Evolutionary conservation across 1,140 invertebrate species (phyloP).

Genomic region (Streblospio benedicti): DNA sequence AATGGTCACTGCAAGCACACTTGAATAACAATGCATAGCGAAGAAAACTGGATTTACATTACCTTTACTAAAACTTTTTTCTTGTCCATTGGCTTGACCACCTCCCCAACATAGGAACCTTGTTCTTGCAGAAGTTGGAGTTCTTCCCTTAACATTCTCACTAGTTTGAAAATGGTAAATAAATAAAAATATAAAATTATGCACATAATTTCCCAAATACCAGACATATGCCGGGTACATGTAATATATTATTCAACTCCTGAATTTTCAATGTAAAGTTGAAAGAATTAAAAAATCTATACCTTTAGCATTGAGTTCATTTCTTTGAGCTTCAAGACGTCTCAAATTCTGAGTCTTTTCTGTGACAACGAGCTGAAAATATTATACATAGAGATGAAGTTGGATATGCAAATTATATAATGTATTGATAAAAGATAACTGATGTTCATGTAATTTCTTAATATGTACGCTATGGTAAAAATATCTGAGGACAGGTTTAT

Average conservation of each 20-base stretch:
- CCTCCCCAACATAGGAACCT: constrained; percentile 98
- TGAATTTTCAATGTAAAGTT: background rate
- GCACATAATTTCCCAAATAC: too few species aligned
- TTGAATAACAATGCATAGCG: too few species aligned
- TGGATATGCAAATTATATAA: too few species aligned
- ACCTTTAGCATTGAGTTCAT: constrained; percentile 99
- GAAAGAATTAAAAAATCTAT: constrained; percentile 14
- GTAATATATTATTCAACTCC: background rate
- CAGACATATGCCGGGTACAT: background rate
- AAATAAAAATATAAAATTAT: too few species aligned
- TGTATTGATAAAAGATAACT: too few species aligned
- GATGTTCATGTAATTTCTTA: too few species aligned
- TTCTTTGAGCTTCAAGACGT: constrained; percentile 93
- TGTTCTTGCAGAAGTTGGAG: constrained; percentile 96
- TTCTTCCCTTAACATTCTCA: constrained; percentile 94
- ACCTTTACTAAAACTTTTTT: constrained; percentile 98
- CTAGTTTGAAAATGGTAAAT: too few species aligned
- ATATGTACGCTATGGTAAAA: too few species aligned
- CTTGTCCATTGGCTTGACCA: constrained; percentile 99
- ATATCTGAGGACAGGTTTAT: too few species aligned
- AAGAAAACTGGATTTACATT: too few species aligned
- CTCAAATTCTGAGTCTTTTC: constrained; percentile 97
- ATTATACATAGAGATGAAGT: too few species aligned
- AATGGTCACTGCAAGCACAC: too few species aligned
- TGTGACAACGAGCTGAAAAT: constrained; percentile 67